These are phyloP conservation scores for Gymnobelideus leadbeateri DNA, from an alignment of 2,113 vertebrate genomes.

Conservation along the genomic window DNA sequence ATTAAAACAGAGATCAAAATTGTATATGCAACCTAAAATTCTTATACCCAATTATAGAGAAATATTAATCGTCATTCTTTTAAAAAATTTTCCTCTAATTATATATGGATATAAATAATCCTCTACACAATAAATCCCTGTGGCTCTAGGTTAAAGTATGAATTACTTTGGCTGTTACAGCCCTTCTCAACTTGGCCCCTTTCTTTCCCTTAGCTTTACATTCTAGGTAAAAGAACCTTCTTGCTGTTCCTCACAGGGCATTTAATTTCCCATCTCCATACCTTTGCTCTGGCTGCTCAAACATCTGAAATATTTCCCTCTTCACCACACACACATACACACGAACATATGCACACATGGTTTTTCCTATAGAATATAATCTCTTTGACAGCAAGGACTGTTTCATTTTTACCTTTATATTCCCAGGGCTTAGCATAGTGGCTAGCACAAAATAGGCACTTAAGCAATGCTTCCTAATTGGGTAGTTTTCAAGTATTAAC, in stretches of 20 bases:
- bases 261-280: neutral
- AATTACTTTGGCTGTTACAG: neutral
- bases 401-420: neutral
- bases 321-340: neutral
- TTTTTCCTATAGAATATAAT: neutral
- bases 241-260: neutral
- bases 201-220: neutral
- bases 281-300: neutral
- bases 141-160: neutral
- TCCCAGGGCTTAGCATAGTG: neutral
- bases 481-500: slow-evolving; percentile 2
- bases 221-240: neutral
- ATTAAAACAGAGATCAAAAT: neutral
- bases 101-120: neutral
- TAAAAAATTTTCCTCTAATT: neutral
- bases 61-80: neutral
- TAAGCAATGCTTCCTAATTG: neutral
- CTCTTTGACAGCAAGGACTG: neutral
- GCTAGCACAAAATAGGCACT: neutral
- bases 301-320: neutral
- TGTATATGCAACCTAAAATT: neutral
- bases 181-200: neutral
- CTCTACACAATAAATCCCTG: neutral
- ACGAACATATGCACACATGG: neutral
- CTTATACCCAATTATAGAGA: neutral